Evolutionary conservation across 2,888 invertebrate species (phyloP), one percentile per base, ranked within the genome.

Genomic region (Epinotia brunnichana): DNA sequence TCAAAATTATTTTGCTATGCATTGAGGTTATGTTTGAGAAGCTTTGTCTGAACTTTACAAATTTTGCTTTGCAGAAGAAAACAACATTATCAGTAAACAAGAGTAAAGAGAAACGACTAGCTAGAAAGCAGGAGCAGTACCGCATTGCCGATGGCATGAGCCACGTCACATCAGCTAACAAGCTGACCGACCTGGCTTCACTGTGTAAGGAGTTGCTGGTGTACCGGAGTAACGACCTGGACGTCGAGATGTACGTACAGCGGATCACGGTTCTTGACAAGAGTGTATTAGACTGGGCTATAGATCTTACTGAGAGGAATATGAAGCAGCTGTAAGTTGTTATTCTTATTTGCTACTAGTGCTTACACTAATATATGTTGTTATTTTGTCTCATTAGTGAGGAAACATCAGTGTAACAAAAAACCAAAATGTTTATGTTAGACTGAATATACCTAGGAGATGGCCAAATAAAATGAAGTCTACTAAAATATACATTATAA

Each of bases 271-370:
- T 95, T 73, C 87, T 97, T 64, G 93, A 94, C 67, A 89, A 94
- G 69, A 89, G 90, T 74, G 92, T 94, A 9, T 85, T 95, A 44
- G 90, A 95, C 48, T 97, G 96, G 96, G 94, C 96, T 60, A 95
- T 97, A 80, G 94, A 95, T 80, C 92, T 98, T 35, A 96, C 96
- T 74, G 96, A 96, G 84, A 93, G 94, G 76, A 98, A 98, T 86
- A 97, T 97, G 97, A 95, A 95, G 87, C 83, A 91, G 74, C 90
- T 96, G 95, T 97, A 95, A 94, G 95, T 85, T 75, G 24, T 51
- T 67, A 56, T 74, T 63, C 67, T 62, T 67, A 17, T 63, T 35
- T 35, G n/a, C n/a, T n/a, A n/a, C n/a, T n/a, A n/a, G n/a, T n/a
- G n/a, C n/a, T n/a, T n/a, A n/a, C n/a, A n/a, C n/a, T n/a, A n/a